Evolutionary conservation across 2,888 invertebrate species (phyloP).

Genomic region (Diabrotica balteata): DNA sequence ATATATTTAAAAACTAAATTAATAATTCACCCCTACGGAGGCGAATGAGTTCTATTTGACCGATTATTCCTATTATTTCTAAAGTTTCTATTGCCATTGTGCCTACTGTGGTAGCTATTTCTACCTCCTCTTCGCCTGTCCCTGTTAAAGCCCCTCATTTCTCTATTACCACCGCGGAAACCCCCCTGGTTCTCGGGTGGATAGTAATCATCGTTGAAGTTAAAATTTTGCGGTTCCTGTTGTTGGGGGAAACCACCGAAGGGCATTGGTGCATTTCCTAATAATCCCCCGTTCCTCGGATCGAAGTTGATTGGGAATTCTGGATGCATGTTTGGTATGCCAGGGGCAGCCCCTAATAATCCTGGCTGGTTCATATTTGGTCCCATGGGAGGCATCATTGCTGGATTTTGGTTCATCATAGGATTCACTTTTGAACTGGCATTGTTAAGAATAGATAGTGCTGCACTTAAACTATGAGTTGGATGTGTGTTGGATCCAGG

Average conservation of each 20-base stretch:
- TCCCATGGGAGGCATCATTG: conserved; percentile 53
- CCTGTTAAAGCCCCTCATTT: conserved; percentile 51
- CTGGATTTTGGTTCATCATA: conserved; percentile 59
- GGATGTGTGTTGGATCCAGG: conserved; percentile 47
- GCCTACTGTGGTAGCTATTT: conserved; percentile 42
- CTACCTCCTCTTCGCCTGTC: conserved; percentile 41
- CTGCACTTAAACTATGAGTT: conserved; percentile 60
- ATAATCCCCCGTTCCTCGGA: conserved; percentile 54
- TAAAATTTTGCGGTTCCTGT: conserved; percentile 57
- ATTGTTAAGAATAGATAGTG: conserved; percentile 57
- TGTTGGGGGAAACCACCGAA: conserved; percentile 49
- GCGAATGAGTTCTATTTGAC: conserved; percentile 52
- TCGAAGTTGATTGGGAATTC: conserved; percentile 59
- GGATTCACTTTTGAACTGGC: conserved; percentile 58
- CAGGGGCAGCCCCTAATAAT: conserved; percentile 63
- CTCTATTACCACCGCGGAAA: conserved; percentile 51
- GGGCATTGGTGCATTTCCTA: conserved; percentile 49
- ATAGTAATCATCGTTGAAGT: conserved; percentile 62
- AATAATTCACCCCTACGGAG: conserved; percentile 45
- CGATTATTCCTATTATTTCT: conserved; percentile 50
- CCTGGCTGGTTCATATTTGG: conserved; percentile 61
- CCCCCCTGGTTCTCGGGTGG: conserved; percentile 45
- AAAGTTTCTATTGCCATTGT: conserved; percentile 47
- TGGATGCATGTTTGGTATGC: conserved; percentile 54
- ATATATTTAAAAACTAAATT: conserved; percentile 9